These are phyloP conservation scores for Bubo blakistoni DNA, from an alignment of 2,113 vertebrate species.

Conservation along the genomic window DNA sequence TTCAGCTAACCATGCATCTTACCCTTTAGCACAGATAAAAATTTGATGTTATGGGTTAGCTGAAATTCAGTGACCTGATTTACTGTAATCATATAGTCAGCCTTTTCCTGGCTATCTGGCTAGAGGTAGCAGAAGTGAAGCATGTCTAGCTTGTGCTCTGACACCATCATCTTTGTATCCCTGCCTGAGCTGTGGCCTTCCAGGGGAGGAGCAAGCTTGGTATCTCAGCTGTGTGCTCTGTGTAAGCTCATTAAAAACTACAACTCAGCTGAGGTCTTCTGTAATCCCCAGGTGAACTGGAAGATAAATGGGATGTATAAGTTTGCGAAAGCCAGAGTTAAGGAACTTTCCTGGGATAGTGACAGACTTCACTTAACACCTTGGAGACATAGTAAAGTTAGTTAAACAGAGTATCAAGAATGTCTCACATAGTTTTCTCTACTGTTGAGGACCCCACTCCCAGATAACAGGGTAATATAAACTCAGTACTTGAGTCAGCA, in stretches of 20 bases:
- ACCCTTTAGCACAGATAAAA: neutral
- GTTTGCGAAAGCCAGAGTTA: slow-evolving; percentile 4
- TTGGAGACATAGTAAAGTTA: neutral
- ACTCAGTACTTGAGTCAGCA: neutral
- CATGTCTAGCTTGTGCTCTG: neutral
- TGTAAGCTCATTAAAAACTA: neutral
- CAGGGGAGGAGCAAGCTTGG: neutral
- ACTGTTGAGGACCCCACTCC: neutral
- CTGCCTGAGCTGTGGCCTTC: neutral
- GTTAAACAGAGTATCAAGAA: slow-evolving; percentile 44
- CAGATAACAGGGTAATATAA: slow-evolving; percentile 32
- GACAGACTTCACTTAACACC: slow-evolving; percentile 61
- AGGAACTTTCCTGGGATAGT: slow-evolving; percentile 27
- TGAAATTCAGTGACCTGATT: neutral
- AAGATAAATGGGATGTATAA: neutral
- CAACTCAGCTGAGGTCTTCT: neutral
- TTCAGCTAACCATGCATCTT: neutral
- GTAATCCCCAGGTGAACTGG: slow-evolving; percentile 5
- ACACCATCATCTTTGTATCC: neutral
- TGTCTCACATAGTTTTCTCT: slow-evolving; percentile 36
- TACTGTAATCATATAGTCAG: neutral
- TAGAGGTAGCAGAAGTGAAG: neutral
- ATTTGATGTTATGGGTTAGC: neutral
- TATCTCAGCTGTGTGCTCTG: neutral
- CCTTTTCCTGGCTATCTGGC: neutral